Percentiles rank a stretch among this genome's conserved stretches.
These are phyloP conservation scores for Euthynnus affinis DNA, from an alignment of 2,797 vertebrate genomes.

Conservation along the genomic window DNA sequence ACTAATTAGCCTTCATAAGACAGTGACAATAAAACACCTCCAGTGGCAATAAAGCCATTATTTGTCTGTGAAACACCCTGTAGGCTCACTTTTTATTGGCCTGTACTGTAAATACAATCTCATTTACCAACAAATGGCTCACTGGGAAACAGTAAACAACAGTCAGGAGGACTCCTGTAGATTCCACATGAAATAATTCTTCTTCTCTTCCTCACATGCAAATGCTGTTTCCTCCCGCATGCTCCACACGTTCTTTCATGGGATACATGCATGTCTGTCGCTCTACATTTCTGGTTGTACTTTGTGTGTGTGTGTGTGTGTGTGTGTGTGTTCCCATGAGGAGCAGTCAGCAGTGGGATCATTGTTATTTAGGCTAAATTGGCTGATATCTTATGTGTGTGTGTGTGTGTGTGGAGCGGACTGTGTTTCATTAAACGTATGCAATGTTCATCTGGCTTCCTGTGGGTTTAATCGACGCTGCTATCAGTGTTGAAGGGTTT, in stretches of 20 bases:
- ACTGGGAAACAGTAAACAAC: constrained; percentile 48
- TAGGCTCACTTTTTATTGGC: constrained; percentile 65
- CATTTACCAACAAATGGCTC: constrained; percentile 69
- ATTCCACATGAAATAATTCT: not conserved
- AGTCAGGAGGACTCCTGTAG: not conserved
- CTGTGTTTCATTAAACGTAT: not conserved
- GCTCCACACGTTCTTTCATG: not conserved
- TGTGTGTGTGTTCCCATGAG: not conserved
- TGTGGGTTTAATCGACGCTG: constrained; percentile 22
- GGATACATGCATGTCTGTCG: not conserved
- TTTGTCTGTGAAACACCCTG: constrained; percentile 67
- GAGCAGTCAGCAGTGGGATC: not conserved
- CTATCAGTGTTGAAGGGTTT: not conserved
- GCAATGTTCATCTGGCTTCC: constrained; percentile 8
- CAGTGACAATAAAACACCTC: constrained; percentile 72
- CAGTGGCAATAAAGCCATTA: constrained; percentile 81
- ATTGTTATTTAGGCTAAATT: not conserved
- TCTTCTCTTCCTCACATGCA: not conserved
- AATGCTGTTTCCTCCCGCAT: not conserved
- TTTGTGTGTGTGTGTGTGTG: no score
- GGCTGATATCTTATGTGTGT: not conserved
- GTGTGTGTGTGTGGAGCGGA: not conserved
- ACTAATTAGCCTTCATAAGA: constrained; percentile 72
- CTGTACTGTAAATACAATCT: constrained; percentile 70
- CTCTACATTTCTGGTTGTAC: not conserved